Evolutionary conservation across 2,113 vertebrate species (phyloP).

Genomic region (Paracanthobrama guichenoti): DNA sequence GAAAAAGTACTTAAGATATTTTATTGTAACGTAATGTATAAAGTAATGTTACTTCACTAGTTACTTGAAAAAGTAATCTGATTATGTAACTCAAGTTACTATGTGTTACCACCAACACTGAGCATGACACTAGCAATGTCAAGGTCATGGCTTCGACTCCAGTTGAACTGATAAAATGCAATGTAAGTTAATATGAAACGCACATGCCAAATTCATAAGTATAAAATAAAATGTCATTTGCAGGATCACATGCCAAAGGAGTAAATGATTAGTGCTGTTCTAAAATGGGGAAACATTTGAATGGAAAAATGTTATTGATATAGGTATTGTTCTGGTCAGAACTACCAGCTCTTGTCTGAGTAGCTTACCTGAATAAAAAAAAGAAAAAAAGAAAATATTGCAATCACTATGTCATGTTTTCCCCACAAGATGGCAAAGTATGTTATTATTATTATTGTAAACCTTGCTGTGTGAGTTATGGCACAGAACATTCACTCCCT

Average conservation of each 20-base stretch:
- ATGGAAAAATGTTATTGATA: neutral
- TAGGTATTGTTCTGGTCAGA: neutral
- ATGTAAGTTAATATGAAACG: neutral
- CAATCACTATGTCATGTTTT: conserved; percentile 83
- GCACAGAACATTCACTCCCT: conserved; percentile 82
- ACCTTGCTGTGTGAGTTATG: conserved; percentile 83
- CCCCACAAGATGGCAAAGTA: conserved; percentile 76
- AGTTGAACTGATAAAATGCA: neutral
- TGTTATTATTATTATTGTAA: conserved; percentile 89
- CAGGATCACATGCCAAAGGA: neutral
- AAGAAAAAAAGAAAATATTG: conserved; percentile 66
- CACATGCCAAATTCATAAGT: neutral
- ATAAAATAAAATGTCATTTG: neutral
- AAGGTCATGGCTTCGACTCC: neutral
- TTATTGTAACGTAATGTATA: too few relatives aligned
- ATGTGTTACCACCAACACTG: too few relatives aligned
- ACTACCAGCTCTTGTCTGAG: neutral
- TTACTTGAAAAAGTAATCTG: too few relatives aligned
- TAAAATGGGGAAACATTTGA: neutral
- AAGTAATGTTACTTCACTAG: too few relatives aligned
- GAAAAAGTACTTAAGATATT: too few relatives aligned
- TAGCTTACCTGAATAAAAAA: conserved; percentile 16
- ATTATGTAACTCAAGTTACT: too few relatives aligned
- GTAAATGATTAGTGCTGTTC: neutral
- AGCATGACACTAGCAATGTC: neutral